phyloP scores from a whole-genome alignment of 2,888 invertebrate genomes.

The Ennomos fuscantarius region DNA sequence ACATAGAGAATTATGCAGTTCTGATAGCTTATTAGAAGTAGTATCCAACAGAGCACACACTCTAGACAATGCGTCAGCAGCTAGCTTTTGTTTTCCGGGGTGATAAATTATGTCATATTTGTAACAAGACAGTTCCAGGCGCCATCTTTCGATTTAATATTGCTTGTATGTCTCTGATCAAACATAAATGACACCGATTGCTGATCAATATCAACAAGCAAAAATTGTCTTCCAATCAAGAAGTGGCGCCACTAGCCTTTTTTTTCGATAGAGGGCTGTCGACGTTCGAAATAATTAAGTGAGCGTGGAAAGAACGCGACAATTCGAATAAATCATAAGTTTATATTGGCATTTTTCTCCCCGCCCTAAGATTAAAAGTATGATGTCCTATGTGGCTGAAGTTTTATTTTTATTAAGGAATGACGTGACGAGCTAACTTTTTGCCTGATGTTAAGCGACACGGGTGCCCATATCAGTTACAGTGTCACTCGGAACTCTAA shows the following conservation, averaged over 20 bases:
- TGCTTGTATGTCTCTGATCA: background rate
- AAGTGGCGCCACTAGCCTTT: background rate
- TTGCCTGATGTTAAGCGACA: no score
- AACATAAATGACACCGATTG: slow-evolving; percentile 2
- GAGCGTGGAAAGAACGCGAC: no score
- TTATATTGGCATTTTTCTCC: no score
- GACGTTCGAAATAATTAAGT: no score
- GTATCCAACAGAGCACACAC: background rate
- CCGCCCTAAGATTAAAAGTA: no score
- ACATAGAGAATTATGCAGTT: background rate
- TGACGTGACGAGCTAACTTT: no score
- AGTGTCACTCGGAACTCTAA: no score
- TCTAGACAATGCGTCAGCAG: background rate
- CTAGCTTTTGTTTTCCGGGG: background rate
- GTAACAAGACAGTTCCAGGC: background rate
- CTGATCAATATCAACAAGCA: slow-evolving; percentile 2
- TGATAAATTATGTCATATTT: background rate
- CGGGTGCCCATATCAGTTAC: no score
- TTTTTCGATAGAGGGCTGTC: no score
- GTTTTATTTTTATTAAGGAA: no score
- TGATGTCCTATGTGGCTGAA: no score
- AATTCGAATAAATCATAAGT: no score
- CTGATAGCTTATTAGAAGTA: background rate
- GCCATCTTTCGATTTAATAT: slow-evolving; percentile 6
- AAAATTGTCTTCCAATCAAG: background rate